A percentile compares a stretch with the other conserved stretches of the same genome.
Evolutionary conservation across 2,113 vertebrate genomes (phyloP).

Genomic region (Ramphastos sulfuratus): DNA sequence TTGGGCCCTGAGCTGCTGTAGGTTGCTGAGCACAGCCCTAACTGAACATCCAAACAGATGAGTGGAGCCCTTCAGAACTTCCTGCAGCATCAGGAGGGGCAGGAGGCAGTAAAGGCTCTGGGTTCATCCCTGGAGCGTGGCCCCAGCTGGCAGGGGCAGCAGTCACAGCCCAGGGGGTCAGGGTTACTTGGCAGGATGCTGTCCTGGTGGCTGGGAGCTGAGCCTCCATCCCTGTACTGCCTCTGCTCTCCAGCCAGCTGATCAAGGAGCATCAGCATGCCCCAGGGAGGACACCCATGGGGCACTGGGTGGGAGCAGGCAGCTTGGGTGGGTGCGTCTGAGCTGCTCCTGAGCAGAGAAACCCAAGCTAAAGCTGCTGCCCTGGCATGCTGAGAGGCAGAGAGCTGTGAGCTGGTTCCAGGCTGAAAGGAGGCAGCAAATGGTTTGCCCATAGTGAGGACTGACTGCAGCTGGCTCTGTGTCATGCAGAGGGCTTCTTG

Average conservation of each 20-base stretch:
- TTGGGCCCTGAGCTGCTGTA: not conserved
- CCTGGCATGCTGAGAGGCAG: not conserved
- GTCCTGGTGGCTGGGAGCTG: not conserved
- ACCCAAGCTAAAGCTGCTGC: not conserved
- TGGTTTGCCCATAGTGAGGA: not conserved
- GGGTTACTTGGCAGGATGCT: not conserved
- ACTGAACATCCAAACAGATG: not conserved
- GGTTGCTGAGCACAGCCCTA: not conserved
- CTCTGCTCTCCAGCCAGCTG: not conserved
- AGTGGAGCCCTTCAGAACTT: not conserved
- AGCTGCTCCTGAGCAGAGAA: not conserved
- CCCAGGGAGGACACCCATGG: not conserved
- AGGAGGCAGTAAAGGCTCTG: not conserved
- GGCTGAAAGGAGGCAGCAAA: not conserved
- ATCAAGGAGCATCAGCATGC: not conserved
- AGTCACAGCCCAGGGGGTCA: not conserved
- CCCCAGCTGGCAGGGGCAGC: not conserved
- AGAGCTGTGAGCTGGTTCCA: not conserved
- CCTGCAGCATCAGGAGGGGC: not conserved
- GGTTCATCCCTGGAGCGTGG: accelerated
- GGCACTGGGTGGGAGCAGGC: not conserved
- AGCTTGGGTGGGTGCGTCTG: not conserved
- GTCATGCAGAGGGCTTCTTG: not conserved
- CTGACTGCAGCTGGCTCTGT: not conserved
- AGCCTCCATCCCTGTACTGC: not conserved